Evolutionary conservation across 2,113 vertebrate genomes (phyloP), one percentile per base, ranked within the genome.

Genomic region (Siniperca chuatsi): DNA sequence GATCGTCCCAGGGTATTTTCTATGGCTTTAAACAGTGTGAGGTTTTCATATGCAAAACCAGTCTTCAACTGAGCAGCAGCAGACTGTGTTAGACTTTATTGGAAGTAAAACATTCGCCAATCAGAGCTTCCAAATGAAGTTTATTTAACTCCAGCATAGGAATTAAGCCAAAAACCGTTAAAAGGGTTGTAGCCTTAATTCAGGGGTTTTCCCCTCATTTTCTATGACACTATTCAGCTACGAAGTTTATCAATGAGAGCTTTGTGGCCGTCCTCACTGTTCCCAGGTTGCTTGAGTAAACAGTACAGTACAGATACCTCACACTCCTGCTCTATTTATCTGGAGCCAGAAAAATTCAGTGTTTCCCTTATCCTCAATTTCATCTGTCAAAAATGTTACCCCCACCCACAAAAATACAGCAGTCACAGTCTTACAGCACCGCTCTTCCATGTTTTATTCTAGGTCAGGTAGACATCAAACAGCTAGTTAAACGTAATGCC

Each of bases 171-270:
- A 92, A 90, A 88, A 87, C 25, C 60, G 81, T 94, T 94, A 88
- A 94, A 93, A 82, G 81, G 86, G 68, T 89, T 79, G 90, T 74
- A 90, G 84, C 88, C 66, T 90, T 93, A 89, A 94, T 93, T 90
- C 69, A 55, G 77, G 84, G 83, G 60, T 80, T 89, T 91, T 64
- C 72, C 84, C 79, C 72, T 85, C 75, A 82, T 72, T 94, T 91
- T 94, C 89, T 95, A 85, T 94, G 91, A 95, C 92, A 94, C 91
- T 86, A 91, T 92, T 94, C 90, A 93, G 87, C 82, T 65, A 84
- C 65, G 74, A 80, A 61, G 91, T 93, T 93, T 90, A 95, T 96
- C 95, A 96, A 95, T 96, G 95, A 87, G 82, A 84, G 92, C 94
- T 93, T 94, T 96, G 95, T 96, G 90, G 86, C 67, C 4, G 69